A percentile compares a stretch with the other conserved stretches of the same genome.
These are phyloP conservation scores for Palloptera scutellata DNA, from an alignment of 2,888 invertebrate genomes.

Conservation along the genomic window DNA sequence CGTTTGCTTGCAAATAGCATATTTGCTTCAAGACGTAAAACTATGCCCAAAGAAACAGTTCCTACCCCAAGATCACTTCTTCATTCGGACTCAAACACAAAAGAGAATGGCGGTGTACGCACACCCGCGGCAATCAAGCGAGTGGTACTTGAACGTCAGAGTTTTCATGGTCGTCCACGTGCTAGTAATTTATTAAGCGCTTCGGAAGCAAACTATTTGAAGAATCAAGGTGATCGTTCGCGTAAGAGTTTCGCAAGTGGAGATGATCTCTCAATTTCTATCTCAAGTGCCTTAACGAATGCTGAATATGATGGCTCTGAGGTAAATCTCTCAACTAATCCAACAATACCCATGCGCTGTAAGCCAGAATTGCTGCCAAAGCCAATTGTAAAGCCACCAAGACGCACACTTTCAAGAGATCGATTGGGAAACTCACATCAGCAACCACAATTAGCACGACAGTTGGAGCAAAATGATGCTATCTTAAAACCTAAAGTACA, in stretches of 20 bases:
- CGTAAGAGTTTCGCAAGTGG: slow-evolving; percentile 50
- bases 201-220: slow-evolving; percentile 41
- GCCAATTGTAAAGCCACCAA: slow-evolving; percentile 39
- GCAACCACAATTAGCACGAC: slow-evolving; percentile 18
- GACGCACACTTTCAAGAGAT: slow-evolving; percentile 44
- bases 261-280: slow-evolving; percentile 52
- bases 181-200: slow-evolving; percentile 43
- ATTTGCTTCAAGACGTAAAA: slow-evolving; percentile 60
- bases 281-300: slow-evolving; percentile 56
- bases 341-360: slow-evolving; percentile 28
- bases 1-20: slow-evolving; percentile 58
- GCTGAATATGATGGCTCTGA: slow-evolving; percentile 45
- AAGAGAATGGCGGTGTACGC: slow-evolving; percentile 40
- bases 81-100: slow-evolving; percentile 36
- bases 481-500: slow-evolving; percentile 41
- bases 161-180: slow-evolving; percentile 49
- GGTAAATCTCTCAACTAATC: slow-evolving; percentile 28
- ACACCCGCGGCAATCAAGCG: slow-evolving; percentile 52
- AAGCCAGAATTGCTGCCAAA: slow-evolving; percentile 35
- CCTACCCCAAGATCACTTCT: slow-evolving; percentile 51
- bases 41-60: slow-evolving; percentile 55
- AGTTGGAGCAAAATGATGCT: neutral
- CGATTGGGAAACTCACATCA: slow-evolving; percentile 39
- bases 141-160: slow-evolving; percentile 57
- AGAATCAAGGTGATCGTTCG: slow-evolving; percentile 48